Conservation (phyloP, 2,797 vertebrate species). For the Pangasius sanitwongsei region DNA sequence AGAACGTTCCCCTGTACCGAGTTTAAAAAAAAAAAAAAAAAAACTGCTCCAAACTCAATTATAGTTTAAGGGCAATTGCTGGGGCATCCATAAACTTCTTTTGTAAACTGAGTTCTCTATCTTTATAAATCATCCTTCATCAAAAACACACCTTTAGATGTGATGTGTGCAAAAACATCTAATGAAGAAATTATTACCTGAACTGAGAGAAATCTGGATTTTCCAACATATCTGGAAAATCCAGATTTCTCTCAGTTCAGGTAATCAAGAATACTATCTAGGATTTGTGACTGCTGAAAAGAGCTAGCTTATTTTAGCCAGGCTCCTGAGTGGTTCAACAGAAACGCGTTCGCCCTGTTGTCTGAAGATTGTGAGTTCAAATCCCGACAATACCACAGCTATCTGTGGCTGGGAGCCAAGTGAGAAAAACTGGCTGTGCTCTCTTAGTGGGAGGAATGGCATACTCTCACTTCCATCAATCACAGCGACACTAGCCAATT, state of each 20-base stretch:
- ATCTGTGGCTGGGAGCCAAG: not conserved
- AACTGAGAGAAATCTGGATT: not conserved
- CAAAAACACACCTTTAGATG: not conserved
- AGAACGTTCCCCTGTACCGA: not conserved
- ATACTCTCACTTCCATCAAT: not conserved
- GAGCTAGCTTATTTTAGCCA: not conserved
- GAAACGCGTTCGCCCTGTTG: not conserved
- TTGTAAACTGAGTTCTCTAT: not conserved
- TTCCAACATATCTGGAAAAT: not conserved
- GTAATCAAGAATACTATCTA: not conserved
- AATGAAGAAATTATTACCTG: not conserved
- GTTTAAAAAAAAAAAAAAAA: not conserved
- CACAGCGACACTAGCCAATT: no score
- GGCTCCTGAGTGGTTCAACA: not conserved
- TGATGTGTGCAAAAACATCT: not conserved
- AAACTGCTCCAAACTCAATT: not conserved
- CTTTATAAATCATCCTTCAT: not conserved
- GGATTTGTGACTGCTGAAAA: not conserved
- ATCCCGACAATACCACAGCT: not conserved
- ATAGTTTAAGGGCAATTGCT: not conserved
- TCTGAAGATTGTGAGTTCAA: not conserved
- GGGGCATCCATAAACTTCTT: not conserved
- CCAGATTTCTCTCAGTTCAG: not conserved
- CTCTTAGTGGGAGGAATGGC: not conserved
- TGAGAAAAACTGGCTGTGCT: not conserved